Percentiles rank a stretch among this genome's conserved stretches.
Conservation (phyloP, 2,888 invertebrate species). For the Piscicola geometra region DNA sequence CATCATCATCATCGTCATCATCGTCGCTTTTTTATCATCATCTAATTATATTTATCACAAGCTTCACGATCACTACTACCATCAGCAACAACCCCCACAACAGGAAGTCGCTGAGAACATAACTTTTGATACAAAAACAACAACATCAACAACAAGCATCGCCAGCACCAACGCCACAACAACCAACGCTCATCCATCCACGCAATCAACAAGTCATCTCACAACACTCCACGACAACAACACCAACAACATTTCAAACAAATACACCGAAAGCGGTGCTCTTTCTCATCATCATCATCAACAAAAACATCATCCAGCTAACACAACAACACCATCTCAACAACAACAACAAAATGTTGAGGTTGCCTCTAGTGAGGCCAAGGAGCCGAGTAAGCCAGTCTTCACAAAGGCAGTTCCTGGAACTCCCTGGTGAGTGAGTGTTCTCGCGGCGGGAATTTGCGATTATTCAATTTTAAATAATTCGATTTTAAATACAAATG, state of each 20-base stretch:
- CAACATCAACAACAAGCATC: neutral
- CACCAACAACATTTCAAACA: too few relatives aligned
- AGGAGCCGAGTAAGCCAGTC: conserved; percentile 27
- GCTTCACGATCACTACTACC: too few relatives aligned
- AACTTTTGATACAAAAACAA: neutral
- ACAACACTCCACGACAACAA: too few relatives aligned
- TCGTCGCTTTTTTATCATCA: too few relatives aligned
- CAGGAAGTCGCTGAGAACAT: neutral
- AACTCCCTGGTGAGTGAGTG: conserved; percentile 30
- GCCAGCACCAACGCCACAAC: neutral
- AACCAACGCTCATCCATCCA: neutral
- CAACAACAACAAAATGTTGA: neutral
- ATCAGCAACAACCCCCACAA: too few relatives aligned
- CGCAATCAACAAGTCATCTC: too few relatives aligned
- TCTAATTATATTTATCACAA: too few relatives aligned
- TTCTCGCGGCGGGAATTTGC: too few relatives aligned
- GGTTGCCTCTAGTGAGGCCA: neutral
- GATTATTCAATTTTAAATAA: too few relatives aligned
- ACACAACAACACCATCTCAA: neutral
- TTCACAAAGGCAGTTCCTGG: conserved; percentile 26
- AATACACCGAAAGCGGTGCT: too few relatives aligned
- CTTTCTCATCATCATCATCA: neutral
- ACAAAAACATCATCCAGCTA: neutral
- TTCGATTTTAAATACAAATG: too few relatives aligned
- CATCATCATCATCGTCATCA: too few relatives aligned